Percentiles rank a stretch among this genome's conserved stretches.
Evolutionary conservation across 2,797 vertebrate species (phyloP).

Genomic region (Zenarchopterus dispar): DNA sequence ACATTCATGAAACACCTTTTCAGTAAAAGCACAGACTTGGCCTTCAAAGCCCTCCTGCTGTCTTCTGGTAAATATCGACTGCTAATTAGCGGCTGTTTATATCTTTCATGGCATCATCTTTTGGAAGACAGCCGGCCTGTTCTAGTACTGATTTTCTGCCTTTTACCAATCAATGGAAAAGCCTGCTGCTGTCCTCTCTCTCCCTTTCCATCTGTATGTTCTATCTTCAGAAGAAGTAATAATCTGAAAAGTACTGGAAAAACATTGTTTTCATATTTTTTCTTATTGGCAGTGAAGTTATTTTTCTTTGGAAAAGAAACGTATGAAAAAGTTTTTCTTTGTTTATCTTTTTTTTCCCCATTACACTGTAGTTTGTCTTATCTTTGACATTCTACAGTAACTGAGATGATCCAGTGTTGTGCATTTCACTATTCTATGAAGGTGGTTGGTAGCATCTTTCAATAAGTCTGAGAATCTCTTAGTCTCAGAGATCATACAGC

Average conservation of each 20-base stretch:
- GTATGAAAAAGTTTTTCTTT: not conserved
- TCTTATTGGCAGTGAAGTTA: not conserved
- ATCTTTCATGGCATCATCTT: slow-evolving; percentile 52
- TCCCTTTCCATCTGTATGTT: slow-evolving; percentile 24
- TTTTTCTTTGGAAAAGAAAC: not conserved
- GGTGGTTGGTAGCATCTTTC: too few relatives aligned
- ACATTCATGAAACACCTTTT: slow-evolving; percentile 67
- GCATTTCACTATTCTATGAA: too few relatives aligned
- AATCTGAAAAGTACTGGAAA: not conserved
- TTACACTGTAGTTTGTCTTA: too few relatives aligned
- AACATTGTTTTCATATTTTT: not conserved
- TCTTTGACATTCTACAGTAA: too few relatives aligned
- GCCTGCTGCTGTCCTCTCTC: slow-evolving; percentile 7
- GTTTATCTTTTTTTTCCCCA: too few relatives aligned
- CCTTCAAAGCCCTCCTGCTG: slow-evolving; percentile 76
- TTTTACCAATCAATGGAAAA: slow-evolving; percentile 36
- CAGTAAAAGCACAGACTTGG: slow-evolving; percentile 56
- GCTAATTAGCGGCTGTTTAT: slow-evolving; percentile 75
- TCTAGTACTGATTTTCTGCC: slow-evolving; percentile 44
- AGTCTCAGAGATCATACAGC: too few relatives aligned
- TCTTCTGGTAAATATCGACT: slow-evolving; percentile 80
- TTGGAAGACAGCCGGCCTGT: slow-evolving; percentile 40
- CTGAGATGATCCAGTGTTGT: too few relatives aligned
- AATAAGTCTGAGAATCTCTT: too few relatives aligned
- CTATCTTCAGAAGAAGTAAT: slow-evolving; percentile 2